These are phyloP conservation scores for Eulacestoma nigropectus DNA, from an alignment of 2,113 vertebrate species.

Conservation along the genomic window DNA sequence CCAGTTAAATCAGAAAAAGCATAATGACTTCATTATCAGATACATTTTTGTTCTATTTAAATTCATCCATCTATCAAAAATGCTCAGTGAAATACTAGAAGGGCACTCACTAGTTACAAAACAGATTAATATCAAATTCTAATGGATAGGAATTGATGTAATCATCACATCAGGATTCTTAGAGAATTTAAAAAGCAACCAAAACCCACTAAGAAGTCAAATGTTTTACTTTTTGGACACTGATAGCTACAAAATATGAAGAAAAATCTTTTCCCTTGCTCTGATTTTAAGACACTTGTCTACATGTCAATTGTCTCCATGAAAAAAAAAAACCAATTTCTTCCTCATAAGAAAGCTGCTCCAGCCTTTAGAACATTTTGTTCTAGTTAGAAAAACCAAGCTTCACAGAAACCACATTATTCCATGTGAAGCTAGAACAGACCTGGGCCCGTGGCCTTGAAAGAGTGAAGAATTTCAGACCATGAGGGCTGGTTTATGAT, in stretches of 20 bases:
- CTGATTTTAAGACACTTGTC: neutral
- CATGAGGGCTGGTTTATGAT: neutral
- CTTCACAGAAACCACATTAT: neutral
- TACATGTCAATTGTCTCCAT: neutral
- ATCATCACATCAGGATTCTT: neutral
- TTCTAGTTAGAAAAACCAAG: neutral
- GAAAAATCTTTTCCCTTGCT: neutral
- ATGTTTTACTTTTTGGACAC: neutral
- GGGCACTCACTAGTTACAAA: neutral
- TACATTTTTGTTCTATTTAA: constrained; percentile 29
- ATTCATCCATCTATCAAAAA: constrained; percentile 48
- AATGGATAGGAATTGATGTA: constrained; percentile 50
- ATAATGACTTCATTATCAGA: constrained; percentile 42
- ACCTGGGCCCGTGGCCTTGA: neutral
- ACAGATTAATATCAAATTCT: constrained; percentile 52
- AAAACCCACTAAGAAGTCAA: neutral
- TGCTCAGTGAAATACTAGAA: constrained; percentile 16
- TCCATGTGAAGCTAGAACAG: neutral
- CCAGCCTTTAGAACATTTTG: neutral
- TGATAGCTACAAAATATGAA: neutral
- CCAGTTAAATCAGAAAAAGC: constrained; percentile 37
- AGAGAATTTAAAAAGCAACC: neutral
- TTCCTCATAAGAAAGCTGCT: neutral
- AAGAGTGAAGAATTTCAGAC: neutral
- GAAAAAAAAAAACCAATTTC: neutral